Evolutionary conservation across 2,797 vertebrate species (phyloP).

Genomic region (Okamejei kenojei): DNA sequence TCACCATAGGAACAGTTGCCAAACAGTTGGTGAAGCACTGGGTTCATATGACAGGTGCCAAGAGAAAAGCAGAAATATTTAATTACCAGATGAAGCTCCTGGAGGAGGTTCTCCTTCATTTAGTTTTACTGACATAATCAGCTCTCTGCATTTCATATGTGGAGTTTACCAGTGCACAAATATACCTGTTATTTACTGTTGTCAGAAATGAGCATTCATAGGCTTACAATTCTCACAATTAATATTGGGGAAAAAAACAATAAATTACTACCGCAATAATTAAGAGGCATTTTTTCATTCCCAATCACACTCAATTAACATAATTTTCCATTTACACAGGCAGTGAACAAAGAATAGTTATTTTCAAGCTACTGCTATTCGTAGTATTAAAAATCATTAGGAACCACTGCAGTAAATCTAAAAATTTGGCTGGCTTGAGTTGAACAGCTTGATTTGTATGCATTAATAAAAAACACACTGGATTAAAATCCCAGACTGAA

Average conservation of each 20-base stretch:
- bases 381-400: background rate
- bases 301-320: slow-evolving; percentile 3
- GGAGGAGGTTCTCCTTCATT: slow-evolving; percentile 23
- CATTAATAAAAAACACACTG: background rate
- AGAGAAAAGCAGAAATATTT: slow-evolving; percentile 34
- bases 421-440: background rate
- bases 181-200: slow-evolving; percentile 26
- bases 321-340: background rate
- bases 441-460: background rate
- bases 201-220: slow-evolving; percentile 19
- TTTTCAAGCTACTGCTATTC: background rate
- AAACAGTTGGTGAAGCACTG: slow-evolving; percentile 34
- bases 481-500: background rate
- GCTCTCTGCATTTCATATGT: background rate
- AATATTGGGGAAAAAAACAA: background rate
- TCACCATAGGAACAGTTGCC: slow-evolving; percentile 36
- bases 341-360: background rate
- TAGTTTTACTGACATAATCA: slow-evolving; percentile 33
- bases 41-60: slow-evolving; percentile 33
- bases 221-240: background rate
- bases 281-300: background rate
- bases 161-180: slow-evolving; percentile 16
- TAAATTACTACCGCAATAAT: background rate
- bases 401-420: slow-evolving; percentile 1
- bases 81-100: slow-evolving; percentile 24